A percentile compares a stretch with the other conserved stretches of the same genome.
Evolutionary conservation across 2,888 invertebrate species (phyloP).

Genomic region (Ceriagrion tenellum): DNA sequence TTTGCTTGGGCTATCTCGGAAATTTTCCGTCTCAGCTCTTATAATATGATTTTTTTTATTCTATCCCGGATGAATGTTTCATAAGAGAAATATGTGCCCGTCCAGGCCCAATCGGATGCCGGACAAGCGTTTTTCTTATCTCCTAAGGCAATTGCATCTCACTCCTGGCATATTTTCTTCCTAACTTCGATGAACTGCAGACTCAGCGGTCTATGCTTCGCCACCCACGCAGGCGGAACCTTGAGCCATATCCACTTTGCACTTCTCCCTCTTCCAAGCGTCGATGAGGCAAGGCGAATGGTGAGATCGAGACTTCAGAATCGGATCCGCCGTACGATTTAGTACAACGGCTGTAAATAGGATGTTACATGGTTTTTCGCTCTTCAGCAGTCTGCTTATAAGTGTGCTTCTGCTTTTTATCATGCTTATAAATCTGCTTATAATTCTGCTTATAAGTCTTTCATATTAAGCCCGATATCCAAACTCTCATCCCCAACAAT

Average conservation of each 20-base stretch:
- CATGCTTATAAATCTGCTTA: too few species aligned
- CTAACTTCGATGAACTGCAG: neutral
- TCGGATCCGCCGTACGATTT: neutral
- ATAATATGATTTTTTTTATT: neutral
- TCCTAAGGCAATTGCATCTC: neutral
- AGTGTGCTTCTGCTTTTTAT: too few species aligned
- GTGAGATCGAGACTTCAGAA: neutral
- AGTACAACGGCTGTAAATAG: too few species aligned
- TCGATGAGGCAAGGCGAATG: neutral
- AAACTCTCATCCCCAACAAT: too few species aligned
- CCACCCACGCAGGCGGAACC: neutral
- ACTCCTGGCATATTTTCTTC: neutral
- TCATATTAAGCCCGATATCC: too few species aligned
- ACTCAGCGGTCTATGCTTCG: neutral
- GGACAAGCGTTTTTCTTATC: neutral
- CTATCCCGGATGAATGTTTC: neutral
- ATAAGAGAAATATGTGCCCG: neutral
- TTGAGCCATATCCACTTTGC: neutral
- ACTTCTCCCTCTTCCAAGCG: neutral
- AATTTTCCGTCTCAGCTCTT: neutral
- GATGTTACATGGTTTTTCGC: too few species aligned
- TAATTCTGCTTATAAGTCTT: too few species aligned
- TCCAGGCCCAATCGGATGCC: neutral
- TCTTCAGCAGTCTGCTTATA: too few species aligned
- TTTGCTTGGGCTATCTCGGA: too few species aligned